Evolutionary conservation across 1,140 invertebrate genomes (phyloP).

Genomic region (Zaprionus africanus): DNA sequence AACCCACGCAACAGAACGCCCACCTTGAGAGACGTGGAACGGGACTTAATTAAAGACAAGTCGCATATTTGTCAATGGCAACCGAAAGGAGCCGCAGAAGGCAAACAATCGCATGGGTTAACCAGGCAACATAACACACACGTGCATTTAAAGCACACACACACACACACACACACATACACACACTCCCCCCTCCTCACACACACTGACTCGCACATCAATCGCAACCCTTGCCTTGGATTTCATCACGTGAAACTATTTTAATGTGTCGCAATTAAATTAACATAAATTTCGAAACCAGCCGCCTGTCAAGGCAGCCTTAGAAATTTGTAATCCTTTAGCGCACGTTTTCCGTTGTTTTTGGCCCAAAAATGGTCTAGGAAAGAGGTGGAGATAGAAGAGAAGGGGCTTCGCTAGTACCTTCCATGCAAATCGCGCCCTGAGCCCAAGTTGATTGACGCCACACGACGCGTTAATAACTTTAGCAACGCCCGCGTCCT

Average conservation of each 20-base stretch:
- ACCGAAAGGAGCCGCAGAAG: constrained; percentile 63
- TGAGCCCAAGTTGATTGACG: constrained; percentile 72
- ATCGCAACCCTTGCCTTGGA: constrained; percentile 26
- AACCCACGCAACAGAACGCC: not conserved
- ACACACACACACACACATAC: constrained; percentile 12
- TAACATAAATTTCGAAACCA: constrained; percentile 72
- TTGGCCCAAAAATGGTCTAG: constrained; percentile 59
- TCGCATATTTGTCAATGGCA: constrained; percentile 75
- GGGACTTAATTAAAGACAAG: constrained; percentile 72
- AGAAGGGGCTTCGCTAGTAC: constrained; percentile 9
- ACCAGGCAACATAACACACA: constrained; percentile 24
- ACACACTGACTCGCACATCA: constrained; percentile 30
- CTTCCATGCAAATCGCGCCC: constrained; percentile 65
- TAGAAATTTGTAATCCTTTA: constrained; percentile 48
- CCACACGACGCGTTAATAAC: constrained; percentile 81
- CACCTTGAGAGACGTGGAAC: not conserved
- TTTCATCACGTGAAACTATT: constrained; percentile 74
- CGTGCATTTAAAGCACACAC: constrained; percentile 6
- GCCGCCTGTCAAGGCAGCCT: constrained; percentile 31
- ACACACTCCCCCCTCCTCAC: not conserved
- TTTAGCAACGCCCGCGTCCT: constrained; percentile 79
- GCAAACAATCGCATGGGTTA: constrained; percentile 57
- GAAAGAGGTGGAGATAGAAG: not conserved
- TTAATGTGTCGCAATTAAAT: constrained; percentile 82
- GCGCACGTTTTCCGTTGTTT: constrained; percentile 68